Evolutionary conservation across 2,113 vertebrate species (phyloP), one percentile per base, ranked within the genome.

Genomic region (Brachyistius frenatus): DNA sequence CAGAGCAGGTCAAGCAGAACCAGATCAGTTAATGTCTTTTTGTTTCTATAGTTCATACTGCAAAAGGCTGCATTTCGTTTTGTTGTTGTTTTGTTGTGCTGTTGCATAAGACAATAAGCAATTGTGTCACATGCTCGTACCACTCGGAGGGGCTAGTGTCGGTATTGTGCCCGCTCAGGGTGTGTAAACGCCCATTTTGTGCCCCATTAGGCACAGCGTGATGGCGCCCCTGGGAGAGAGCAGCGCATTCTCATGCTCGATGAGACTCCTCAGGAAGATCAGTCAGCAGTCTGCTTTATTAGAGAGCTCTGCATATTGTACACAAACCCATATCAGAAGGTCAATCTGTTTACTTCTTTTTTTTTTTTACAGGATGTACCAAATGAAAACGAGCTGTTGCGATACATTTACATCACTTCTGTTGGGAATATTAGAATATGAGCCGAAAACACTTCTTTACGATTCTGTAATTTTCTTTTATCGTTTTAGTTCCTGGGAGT

Each of bases 1-100:
- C 77, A 72, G 80, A 92, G 85, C 78, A 91, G 93, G 92, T 94
- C 93, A 93, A 92, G 92, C 93, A 94, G 90, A 93, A 93, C 62
- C 68, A 56, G 73, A 90, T 92, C 81, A 80, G 85, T 90, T 93
- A 74, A 92, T 89, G 85, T 90, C 84, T 83, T 89, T 93, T 92
- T 92, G 88, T 93, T 84, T 86, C 89, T 75, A 58, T 54, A 75
- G 76, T 86, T 87, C 64, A 81, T 81, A 57, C 78, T 46, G 80
- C 50, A 83, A 84, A 85, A 86, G 73, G 54, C 83, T 54, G 74
- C 64, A 50, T 84, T 91, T 82, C 63, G 74, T 76, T 78, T 78
- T 67, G 62, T 78, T 73, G 5, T 52, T 41, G 36, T 66, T 74
- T 81, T 78, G 67, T 87, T 85, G 80, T 76, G 53, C 14, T 77